Base-by-base conservation (phyloP, 2,113 vertebrate species). In the Penelope pileata region DNA sequence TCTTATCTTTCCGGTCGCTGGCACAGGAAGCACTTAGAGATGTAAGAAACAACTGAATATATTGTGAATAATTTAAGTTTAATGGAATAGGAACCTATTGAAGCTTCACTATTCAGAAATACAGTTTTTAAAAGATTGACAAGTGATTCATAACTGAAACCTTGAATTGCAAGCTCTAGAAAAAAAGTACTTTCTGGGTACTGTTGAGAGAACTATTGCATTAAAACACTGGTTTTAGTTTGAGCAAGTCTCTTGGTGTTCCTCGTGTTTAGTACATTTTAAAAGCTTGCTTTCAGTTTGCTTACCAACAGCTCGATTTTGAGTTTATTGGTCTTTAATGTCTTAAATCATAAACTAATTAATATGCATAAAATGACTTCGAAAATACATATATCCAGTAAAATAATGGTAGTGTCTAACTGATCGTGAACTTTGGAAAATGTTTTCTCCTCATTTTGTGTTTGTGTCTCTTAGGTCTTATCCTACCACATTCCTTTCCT, bases 401-500 rank as follows among this genome's bases (percentile, higher is more conserved):
- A 88, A 85, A 32, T 63, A 72, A 36, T 58, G 32, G 6, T 78
- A 47, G 11, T 32, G 5, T 90, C 50, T 76, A 75, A 42, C 9
- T 50, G 29, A 16, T 87, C 10, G 3, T 22, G 30, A 54, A 32
- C 58, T 9, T 42, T 42, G 40, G 12, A 90, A n/a, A 69, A 75
- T 74, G 54, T 32, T 76, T 48, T 60, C 67, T 21, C 40, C 38
- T 92, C 22, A 63, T 40, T 90, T 86, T n/a, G 12, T 91, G 64
- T 82, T 48, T 47, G 96, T 96, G n/a, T 86, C 50, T 83, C 48
- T 59, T 94, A 99, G 99, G 99, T 99, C 67, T 98, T 99, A 86
- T 99, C 99, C 70, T 99, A 99, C 96, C 99, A 99, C 96, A 99
- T 99, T 98, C 99, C 99, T 88, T 99, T 99, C 97, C 98, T 99